phyloP scores from a whole-genome alignment of 2,888 invertebrate species.

The Tenthredo mesomela region DNA sequence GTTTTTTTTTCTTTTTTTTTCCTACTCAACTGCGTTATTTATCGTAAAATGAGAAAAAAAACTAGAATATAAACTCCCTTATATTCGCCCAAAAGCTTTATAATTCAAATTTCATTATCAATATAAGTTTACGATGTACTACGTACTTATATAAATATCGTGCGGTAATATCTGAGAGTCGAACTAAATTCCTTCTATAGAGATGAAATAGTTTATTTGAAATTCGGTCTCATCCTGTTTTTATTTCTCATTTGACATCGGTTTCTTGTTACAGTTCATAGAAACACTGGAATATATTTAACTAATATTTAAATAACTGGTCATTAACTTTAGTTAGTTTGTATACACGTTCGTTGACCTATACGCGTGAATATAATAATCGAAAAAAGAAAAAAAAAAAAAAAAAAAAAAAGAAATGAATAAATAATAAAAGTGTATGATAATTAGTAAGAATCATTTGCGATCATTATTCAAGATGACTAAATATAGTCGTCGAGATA shows the following conservation, averaged over 20 bases:
- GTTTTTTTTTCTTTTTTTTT: conserved; percentile 14
- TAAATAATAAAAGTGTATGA: conserved; percentile 22
- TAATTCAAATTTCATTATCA: background rate
- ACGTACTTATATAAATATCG: background rate
- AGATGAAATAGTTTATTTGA: background rate
- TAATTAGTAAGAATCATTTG: conserved; percentile 52
- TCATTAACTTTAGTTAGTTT: background rate
- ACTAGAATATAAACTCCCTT: background rate
- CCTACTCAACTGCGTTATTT: background rate
- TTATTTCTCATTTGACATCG: background rate
- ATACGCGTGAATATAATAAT: background rate
- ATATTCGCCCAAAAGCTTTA: background rate
- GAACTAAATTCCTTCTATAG: background rate
- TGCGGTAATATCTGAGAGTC: background rate
- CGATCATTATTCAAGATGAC: conserved; percentile 67
- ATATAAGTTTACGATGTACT: background rate
- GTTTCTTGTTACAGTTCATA: background rate
- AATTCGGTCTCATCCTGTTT: background rate
- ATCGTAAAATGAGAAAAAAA: background rate
- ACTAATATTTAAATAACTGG: background rate
- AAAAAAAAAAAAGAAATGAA: background rate
- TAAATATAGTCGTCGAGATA: conserved; percentile 70
- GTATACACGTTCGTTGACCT: conserved; percentile 20
- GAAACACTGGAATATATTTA: background rate
- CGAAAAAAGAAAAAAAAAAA: background rate